Base-by-base conservation (phyloP, 2,888 invertebrate genomes). In the Synanthedon vespiformis region DNA sequence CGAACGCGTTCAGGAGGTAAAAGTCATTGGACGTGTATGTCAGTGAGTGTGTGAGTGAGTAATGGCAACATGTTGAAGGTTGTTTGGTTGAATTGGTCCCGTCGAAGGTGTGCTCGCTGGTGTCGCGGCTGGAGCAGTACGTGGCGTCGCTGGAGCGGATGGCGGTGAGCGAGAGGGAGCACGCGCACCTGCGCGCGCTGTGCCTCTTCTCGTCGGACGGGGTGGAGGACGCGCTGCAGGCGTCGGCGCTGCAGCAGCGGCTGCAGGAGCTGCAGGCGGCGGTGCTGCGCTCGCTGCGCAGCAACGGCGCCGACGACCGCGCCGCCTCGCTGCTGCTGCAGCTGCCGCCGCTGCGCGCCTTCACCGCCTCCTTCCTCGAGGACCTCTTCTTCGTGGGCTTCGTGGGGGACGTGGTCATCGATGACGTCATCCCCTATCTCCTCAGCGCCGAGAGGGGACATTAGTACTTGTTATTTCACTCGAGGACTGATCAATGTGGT, bases 351-450 rank as follows among this genome's bases (percentile, higher is more conserved):
- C 78, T 95, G 22, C 88, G 93, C 60, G 90, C 92, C 60, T 91
- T 94, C 72, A 91, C 93, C 54, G 92, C 94, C 2, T 84, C 92
- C 12, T 90, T 94, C 56, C 88, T 97, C 52, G 97, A 97, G 77
- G 97, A 97, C 70, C 89, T 97, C 53, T 97, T 97, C 88, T 97
- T 98, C 72, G 93, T 95, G 3, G 95, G 95, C 51, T 90, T 97
- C 57, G 92, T 97, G 50, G 97, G 97, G 4, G 95, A 94, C 76
- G 95, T 98, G 64, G 95, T 96, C 83, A 97, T 99, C 56, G 97
- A 98, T 71, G 95, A 94, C 70, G 95, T 98, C 62, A 94, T 99
- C 77, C 98, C 98, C 34, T 96, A 94, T 67, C 93, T 99, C 70
- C 89, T 99, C 61, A 93, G 79, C 18, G 76, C 77, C 3, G 81